Conservation (phyloP, 2,797 vertebrate genomes). For the Anabacerthia variegaticeps region DNA sequence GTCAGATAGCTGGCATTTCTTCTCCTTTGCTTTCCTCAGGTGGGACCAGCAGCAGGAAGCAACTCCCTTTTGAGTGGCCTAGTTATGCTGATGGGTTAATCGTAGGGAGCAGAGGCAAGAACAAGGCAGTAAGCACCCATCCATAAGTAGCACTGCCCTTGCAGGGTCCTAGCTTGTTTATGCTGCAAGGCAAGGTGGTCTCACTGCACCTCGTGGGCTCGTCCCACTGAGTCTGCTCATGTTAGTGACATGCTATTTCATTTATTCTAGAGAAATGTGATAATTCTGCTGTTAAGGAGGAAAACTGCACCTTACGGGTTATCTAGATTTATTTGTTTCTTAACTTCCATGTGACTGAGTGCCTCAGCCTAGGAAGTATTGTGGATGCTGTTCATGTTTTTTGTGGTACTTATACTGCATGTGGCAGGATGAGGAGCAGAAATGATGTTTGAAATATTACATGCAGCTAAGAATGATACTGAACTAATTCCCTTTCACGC, state of each 20-base stretch:
- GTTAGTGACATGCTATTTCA: fast-evolving
- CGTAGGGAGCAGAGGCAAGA: not conserved
- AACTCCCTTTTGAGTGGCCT: not conserved
- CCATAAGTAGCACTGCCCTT: not conserved
- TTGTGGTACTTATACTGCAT: not conserved
- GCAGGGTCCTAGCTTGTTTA: not conserved
- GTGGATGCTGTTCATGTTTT: not conserved
- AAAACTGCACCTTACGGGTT: not conserved
- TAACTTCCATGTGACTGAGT: not conserved
- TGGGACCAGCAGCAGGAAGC: not conserved
- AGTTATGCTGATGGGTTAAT: not conserved
- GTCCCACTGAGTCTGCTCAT: not conserved
- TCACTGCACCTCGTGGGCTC: fast-evolving
- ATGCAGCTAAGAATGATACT: not conserved
- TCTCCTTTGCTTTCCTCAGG: not conserved
- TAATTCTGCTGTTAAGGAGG: not conserved
- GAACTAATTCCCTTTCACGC: not conserved
- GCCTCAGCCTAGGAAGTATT: not conserved
- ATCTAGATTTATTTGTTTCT: not conserved
- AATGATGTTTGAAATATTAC: not conserved
- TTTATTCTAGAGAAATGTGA: not conserved
- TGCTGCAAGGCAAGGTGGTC: too few relatives aligned
- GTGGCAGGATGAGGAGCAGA: not conserved
- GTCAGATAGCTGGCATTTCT: not conserved
- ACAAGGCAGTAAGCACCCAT: not conserved